Evolutionary conservation across 2,113 vertebrate species (phyloP), one percentile per base, ranked within the genome.

Genomic region (Heloderma charlesbogerti): DNA sequence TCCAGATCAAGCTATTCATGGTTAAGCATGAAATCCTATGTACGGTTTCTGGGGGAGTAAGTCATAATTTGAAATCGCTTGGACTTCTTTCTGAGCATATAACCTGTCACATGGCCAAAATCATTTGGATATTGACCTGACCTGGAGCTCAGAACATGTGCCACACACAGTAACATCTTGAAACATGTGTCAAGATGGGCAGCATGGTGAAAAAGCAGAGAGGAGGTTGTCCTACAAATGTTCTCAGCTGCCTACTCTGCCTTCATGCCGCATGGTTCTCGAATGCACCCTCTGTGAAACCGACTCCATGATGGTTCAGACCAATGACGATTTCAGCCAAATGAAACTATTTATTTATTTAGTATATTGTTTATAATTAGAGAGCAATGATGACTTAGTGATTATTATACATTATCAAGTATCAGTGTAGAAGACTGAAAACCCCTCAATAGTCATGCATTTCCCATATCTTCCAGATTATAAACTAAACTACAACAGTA

Each of bases 391-490:
- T 78, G 82, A 93, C 81, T 94, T 84, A 77, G 89, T 78, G 88
- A 93, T 86, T 93, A 93, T 94, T 92, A 94, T 92, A 67, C 91
- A 92, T 90, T 93, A 90, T 22, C 74, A 93, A 22, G 40, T 0
- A 1, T 94, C 71, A 93, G 0, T 0, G 16, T 67, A 69, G 88
- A 75, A 92, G 43, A 91, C 93, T 89, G 90, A 90, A 92, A 95
- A 87, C 18, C 87, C 90, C 75, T 86, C 83, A 90, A 57, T 90
- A 60, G 92, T 89, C 87, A 25, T 54, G 79, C 5, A 57, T 91
- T 94, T 94, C 94, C 90, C 88, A 89, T 0, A 92, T 72, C 86
- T 87, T 91, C 88, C 57, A 90, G 37, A 88, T 88, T 94, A 92
- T 94, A 96, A 93, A 74, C 69, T 81, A 67, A 74, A 90, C 77